These are phyloP conservation scores for Prietella phreatophila DNA, from an alignment of 2,113 vertebrate species.

Conservation along the genomic window DNA sequence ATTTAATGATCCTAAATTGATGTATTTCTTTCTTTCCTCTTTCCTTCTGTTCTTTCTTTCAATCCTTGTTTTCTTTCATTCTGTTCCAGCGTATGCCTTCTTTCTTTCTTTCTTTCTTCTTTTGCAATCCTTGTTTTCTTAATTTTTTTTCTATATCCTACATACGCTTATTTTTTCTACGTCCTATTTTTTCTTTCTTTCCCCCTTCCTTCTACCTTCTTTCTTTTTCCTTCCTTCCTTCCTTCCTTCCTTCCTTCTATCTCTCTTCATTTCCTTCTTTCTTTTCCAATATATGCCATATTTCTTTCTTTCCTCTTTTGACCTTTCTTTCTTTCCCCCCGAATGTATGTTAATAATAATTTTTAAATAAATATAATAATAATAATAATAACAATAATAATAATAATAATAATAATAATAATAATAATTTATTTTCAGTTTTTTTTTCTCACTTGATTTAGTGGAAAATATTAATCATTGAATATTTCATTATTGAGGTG, in stretches of 20 bases:
- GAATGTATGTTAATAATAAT: not conserved
- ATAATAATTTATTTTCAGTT: not conserved
- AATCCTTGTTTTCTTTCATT: not conserved
- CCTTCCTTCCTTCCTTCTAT: not conserved
- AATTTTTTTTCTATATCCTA: too few species aligned
- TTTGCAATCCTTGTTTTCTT: not conserved
- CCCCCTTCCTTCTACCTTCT: not conserved
- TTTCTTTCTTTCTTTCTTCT: not conserved
- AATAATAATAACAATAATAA: too few species aligned
- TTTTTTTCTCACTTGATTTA: not conserved
- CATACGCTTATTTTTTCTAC: too few species aligned
- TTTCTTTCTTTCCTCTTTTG: not conserved
- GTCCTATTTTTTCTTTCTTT: not conserved
- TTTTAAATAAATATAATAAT: too few species aligned
- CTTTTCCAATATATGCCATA: not conserved
- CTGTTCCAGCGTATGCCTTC: not conserved
- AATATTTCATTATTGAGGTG: not conserved
- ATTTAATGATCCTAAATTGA: not conserved
- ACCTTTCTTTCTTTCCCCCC: not conserved
- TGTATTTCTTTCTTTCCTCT: not conserved
- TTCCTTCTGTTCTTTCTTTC: not conserved
- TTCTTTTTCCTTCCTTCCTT: too few species aligned
- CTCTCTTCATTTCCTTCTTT: not conserved
- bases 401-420: too few species aligned
- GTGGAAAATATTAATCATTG: not conserved